Conservation (phyloP, 1,140 invertebrate genomes). For the Cotesia chilonis region DNA sequence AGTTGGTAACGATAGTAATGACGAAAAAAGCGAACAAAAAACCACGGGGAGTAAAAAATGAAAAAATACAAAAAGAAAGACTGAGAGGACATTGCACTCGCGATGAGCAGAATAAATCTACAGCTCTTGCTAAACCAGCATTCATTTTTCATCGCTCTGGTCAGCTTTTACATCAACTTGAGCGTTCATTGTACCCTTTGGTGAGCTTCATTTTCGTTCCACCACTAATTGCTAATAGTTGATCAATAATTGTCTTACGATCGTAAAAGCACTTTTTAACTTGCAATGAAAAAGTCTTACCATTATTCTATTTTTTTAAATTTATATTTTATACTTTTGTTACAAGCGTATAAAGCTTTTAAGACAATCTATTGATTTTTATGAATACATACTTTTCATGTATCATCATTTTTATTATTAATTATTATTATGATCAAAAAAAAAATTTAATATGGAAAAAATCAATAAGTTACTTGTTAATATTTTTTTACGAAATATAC, state of each 20-base stretch:
- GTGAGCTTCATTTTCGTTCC: not conserved
- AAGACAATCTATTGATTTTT: too few species aligned
- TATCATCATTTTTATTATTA: too few species aligned
- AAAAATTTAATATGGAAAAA: too few species aligned
- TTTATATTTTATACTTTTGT: too few species aligned
- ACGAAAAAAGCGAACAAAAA: constrained; percentile 35
- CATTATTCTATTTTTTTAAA: not conserved
- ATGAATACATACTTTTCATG: too few species aligned
- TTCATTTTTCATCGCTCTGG: constrained; percentile 59
- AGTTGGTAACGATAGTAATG: constrained; percentile 35
- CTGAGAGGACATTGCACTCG: constrained; percentile 62
- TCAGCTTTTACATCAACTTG: constrained; percentile 39
- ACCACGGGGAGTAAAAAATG: constrained; percentile 49
- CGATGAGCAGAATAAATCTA: constrained; percentile 53
- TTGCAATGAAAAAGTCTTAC: not conserved
- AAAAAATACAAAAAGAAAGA: constrained; percentile 32
- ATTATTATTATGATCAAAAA: too few species aligned
- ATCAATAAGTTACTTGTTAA: too few species aligned
- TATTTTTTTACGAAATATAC: too few species aligned
- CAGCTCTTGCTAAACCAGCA: constrained; percentile 62
- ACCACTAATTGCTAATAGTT: constrained; percentile 24
- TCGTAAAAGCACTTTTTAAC: constrained; percentile 13
- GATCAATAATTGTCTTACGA: not conserved
- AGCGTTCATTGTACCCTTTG: constrained; percentile 46
- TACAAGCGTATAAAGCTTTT: too few species aligned